Evolutionary conservation across 2,797 vertebrate species (phyloP), one percentile per base, ranked within the genome.

Genomic region (Sardinella longiceps): DNA sequence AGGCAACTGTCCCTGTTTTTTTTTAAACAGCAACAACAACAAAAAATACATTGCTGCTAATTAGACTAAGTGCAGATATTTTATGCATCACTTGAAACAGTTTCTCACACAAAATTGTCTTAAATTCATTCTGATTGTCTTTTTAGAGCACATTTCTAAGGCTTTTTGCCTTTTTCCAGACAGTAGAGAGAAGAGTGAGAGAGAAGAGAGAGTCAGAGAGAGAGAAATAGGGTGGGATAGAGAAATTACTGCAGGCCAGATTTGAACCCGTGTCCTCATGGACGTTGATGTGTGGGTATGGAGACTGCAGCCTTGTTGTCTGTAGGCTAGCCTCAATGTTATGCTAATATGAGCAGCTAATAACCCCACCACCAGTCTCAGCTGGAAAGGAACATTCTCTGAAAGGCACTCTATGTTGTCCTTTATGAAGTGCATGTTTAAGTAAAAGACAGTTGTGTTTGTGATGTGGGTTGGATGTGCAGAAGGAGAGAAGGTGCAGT

Each of bases 21-120:
- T 74, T 74, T 77, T 43, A 2, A n/a, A n/a, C n/a, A n/a, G n/a
- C n/a, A n/a, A 48, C 46, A 23, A 77, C 43, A 94, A 91, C 7
- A 43, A 39, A 43, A 2, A 5, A 53, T 43, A 2, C 43, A 94
- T 91, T 86, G 88, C 85, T 77, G 66, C 93, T 93, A 90, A 93
- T 95, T 95, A 94, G 90, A 93, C 90, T 90, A 94, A 94, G 92
- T 92, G 91, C 90, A 90, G 88, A 91, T 92, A 93, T 93, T 92
- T 93, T 92, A 92, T 93, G 92, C 91, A 89, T 91, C 88, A 81
- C 88, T 91, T 91, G 87, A 88, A 94, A 93, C 89, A 92, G 88
- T 88, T 91, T 92, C 93, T 93, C 88, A 91, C 91, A 93, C 90
- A 93, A 93, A 94, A 93, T 23, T 88, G 82, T 86, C 89, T 90